phyloP scores from a whole-genome alignment of 2,797 vertebrate species.

The Tinamus major region DNA sequence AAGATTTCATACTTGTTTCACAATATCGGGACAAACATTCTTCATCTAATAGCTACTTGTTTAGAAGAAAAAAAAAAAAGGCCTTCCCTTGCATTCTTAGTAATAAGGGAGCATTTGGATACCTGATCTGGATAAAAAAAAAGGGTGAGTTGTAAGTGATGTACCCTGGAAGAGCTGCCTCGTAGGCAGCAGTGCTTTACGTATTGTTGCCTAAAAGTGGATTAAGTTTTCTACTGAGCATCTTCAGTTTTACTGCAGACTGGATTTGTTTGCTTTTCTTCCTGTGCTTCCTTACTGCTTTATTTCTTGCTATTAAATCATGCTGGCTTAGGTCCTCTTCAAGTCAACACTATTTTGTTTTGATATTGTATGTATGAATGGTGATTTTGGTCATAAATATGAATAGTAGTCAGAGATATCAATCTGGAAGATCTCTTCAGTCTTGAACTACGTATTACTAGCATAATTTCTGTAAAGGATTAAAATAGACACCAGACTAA shows the following conservation, averaged over 20 bases:
- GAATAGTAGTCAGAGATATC: not conserved
- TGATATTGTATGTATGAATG: not conserved
- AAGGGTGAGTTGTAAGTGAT: not conserved
- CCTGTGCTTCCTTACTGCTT: not conserved
- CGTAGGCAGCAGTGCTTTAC: not conserved
- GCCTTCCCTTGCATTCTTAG: not conserved
- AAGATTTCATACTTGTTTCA: not conserved
- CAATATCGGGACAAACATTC: not conserved
- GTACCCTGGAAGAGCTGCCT: not conserved
- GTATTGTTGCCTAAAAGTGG: not conserved
- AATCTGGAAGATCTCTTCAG: not conserved
- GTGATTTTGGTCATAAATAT: not conserved
- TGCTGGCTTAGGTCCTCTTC: not conserved
- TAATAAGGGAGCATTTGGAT: not conserved
- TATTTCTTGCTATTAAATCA: not conserved
- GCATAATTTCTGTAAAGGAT: accelerated
- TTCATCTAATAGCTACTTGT: not conserved
- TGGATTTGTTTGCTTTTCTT: not conserved
- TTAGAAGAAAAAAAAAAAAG: not conserved
- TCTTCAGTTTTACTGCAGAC: not conserved
- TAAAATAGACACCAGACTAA: not conserved
- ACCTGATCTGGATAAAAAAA: not conserved
- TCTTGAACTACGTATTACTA: not conserved
- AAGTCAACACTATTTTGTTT: not conserved
- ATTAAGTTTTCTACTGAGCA: not conserved